These are phyloP conservation scores for Oligia latruncula DNA, from an alignment of 2,888 invertebrate species.

Conservation along the genomic window DNA sequence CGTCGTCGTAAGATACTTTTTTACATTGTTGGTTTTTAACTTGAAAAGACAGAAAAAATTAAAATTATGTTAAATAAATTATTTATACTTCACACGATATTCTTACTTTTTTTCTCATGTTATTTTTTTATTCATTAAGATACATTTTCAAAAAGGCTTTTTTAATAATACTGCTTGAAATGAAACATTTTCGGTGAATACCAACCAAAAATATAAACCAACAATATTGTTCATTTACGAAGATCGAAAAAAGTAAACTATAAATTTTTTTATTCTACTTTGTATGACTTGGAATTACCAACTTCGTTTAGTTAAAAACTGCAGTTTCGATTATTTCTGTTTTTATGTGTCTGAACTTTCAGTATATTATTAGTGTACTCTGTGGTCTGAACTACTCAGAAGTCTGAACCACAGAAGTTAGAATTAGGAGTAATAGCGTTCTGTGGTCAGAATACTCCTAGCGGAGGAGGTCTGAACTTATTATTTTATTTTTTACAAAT, in stretches of 20 bases:
- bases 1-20: not conserved
- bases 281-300: not conserved
- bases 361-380: no score
- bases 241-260: not conserved
- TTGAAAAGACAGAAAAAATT: not conserved
- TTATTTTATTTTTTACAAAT: no score
- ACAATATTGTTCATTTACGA: slow-evolving; percentile 20
- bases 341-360: no score
- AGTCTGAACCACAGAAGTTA: no score
- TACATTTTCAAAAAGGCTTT: no score
- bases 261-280: not conserved
- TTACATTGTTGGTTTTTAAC: not conserved
- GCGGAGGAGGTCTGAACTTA: no score
- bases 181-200: slow-evolving; percentile 7
- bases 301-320: not conserved
- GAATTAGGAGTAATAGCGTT: no score
- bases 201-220: not conserved
- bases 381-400: no score
- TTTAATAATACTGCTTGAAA: not conserved
- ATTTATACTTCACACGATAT: no score
- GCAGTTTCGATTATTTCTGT: not conserved
- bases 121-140: not conserved
- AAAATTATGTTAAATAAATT: not conserved
- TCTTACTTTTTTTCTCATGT: not conserved
- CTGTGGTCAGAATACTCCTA: no score